Evolutionary conservation across 2,797 vertebrate genomes (phyloP).

Genomic region (Ispidina lecontei): DNA sequence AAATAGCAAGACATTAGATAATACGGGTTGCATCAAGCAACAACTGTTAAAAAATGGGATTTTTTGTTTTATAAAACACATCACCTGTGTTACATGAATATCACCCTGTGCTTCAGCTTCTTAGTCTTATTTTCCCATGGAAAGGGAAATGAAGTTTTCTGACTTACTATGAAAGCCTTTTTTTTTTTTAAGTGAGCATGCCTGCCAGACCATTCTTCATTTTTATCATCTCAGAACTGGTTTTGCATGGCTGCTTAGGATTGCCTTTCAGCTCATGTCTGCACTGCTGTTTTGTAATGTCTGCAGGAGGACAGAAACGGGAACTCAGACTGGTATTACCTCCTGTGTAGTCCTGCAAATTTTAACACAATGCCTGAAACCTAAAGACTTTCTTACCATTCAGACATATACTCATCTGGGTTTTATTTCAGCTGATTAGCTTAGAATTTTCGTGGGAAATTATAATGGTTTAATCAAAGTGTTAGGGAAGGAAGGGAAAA

Average conservation of each 20-base stretch:
- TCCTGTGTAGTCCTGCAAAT: neutral
- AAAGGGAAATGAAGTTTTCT: neutral
- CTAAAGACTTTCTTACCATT: neutral
- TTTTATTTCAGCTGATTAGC: constrained; percentile 27
- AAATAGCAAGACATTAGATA: neutral
- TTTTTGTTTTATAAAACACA: neutral
- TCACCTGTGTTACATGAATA: neutral
- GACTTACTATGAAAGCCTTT: neutral
- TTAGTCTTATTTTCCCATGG: neutral
- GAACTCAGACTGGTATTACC: neutral
- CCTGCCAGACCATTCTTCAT: neutral
- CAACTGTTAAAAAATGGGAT: neutral
- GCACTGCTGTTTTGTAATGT: neutral
- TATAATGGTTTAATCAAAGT: constrained; percentile 4
- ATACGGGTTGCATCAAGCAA: neutral
- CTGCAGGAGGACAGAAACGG: neutral
- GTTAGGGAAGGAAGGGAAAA: neutral
- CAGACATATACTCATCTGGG: neutral
- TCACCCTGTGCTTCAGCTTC: neutral
- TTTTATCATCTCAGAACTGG: neutral
- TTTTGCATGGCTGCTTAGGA: constrained; percentile 27
- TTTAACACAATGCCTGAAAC: constrained; percentile 9
- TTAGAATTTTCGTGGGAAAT: constrained; percentile 2
- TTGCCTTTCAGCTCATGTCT: neutral
- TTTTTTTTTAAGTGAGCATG: neutral